Evolutionary conservation across 2,113 vertebrate species (phyloP).

Genomic region (Chaetodon trifascialis): DNA sequence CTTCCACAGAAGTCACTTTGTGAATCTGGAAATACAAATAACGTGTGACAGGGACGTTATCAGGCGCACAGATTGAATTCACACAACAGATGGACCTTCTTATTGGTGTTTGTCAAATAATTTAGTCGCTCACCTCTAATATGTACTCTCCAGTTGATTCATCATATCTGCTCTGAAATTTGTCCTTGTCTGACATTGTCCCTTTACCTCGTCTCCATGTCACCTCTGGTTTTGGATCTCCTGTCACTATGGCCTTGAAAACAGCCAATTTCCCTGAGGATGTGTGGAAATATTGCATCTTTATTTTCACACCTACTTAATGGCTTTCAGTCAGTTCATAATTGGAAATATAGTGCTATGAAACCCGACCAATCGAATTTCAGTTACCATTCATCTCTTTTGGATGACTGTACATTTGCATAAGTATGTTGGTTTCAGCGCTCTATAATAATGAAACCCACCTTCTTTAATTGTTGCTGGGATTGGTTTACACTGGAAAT

Average conservation of each 20-base stretch:
- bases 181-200: conserved; percentile 78
- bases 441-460: conserved; percentile 52
- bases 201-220: conserved; percentile 83
- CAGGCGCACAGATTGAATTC: conserved; percentile 1
- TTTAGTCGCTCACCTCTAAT: conserved; percentile 84
- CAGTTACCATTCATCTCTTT: neutral
- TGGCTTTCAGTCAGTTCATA: neutral
- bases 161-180: conserved; percentile 82
- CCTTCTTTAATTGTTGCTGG: conserved; percentile 86
- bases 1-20: conserved; percentile 80
- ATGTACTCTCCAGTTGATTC: conserved; percentile 79
- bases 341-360: neutral
- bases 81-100: neutral
- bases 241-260: conserved; percentile 87
- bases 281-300: neutral
- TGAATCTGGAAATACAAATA: conserved; percentile 81
- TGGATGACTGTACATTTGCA: neutral
- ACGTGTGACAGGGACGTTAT: neutral
- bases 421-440: neutral
- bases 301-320: neutral
- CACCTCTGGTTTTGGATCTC: conserved; percentile 87
- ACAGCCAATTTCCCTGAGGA: conserved; percentile 85
- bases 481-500: conserved; percentile 86
- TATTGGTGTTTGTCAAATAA: neutral
- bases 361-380: neutral